Percentiles rank a stretch among this genome's conserved stretches.
phyloP scores from a whole-genome alignment of 2,797 vertebrate genomes.

The Astyanax mexicanus region DNA sequence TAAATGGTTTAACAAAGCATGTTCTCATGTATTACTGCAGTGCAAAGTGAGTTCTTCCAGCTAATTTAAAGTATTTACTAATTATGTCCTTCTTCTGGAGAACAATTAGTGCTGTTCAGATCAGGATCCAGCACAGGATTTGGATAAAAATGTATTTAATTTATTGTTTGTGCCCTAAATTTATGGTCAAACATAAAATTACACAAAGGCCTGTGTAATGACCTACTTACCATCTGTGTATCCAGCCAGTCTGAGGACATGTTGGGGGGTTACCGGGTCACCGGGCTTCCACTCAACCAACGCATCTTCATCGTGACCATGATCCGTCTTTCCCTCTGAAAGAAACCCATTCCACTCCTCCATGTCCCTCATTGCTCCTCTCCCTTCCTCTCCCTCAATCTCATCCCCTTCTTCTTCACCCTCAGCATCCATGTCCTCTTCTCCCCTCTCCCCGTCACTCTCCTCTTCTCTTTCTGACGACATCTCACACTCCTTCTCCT shows the following conservation, averaged over 20 bases:
- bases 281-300: slow-evolving; percentile 55
- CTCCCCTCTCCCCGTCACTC: slow-evolving; percentile 22
- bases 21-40: too few relatives aligned
- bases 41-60: too few relatives aligned
- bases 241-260: slow-evolving; percentile 63
- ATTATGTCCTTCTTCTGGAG: too few relatives aligned
- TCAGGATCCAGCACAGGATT: too few relatives aligned
- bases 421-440: slow-evolving; percentile 3
- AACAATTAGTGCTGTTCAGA: too few relatives aligned
- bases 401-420: slow-evolving; percentile 3
- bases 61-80: too few relatives aligned
- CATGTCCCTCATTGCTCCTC: slow-evolving; percentile 32
- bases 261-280: slow-evolving; percentile 64
- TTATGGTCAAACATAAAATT: too few relatives aligned
- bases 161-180: too few relatives aligned
- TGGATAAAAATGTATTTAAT: too few relatives aligned
- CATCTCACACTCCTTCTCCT: slow-evolving; percentile 54
- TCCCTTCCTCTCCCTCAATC: slow-evolving; percentile 7
- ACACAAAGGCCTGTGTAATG: too few relatives aligned
- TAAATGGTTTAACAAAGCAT: too few relatives aligned
- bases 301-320: slow-evolving; percentile 24
- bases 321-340: slow-evolving; percentile 13
- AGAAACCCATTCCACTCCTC: slow-evolving; percentile 67
- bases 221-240: slow-evolving; percentile 68
- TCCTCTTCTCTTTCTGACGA: slow-evolving; percentile 29